phyloP scores from a whole-genome alignment of 2,797 vertebrate genomes.

The Esox lucius region DNA sequence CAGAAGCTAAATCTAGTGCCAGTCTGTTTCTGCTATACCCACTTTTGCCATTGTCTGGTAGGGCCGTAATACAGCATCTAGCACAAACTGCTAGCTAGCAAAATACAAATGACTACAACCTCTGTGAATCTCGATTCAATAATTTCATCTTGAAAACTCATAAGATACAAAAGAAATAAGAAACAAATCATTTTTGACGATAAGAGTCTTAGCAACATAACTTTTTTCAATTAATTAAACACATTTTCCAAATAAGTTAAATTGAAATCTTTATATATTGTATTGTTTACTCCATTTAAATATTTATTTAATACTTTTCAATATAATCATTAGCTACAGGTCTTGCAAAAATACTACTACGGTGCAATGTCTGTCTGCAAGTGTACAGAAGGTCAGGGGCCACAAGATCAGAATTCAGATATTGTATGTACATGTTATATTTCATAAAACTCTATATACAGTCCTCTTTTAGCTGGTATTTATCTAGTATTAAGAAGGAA shows the following conservation, averaged over 20 bases:
- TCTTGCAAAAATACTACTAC: constrained; percentile 67
- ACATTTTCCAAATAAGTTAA: constrained; percentile 74
- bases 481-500: background rate
- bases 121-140: constrained; percentile 41
- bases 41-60: background rate
- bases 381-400: constrained; percentile 63
- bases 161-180: constrained; percentile 59
- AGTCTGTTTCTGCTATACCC: background rate
- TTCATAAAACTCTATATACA: background rate
- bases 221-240: constrained; percentile 47
- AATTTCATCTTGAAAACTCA: constrained; percentile 47
- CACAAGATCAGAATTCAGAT: constrained; percentile 57
- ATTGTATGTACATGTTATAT: constrained; percentile 56
- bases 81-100: background rate
- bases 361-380: constrained; percentile 67
- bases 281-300: constrained; percentile 73
- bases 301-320: constrained; percentile 59
- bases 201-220: constrained; percentile 50
- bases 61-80: background rate
- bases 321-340: constrained; percentile 69
- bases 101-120: constrained; percentile 29
- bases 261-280: constrained; percentile 68
- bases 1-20: constrained; percentile 40
- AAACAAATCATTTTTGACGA: constrained; percentile 42
- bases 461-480: background rate